Percentiles rank a stretch among this genome's conserved stretches.
Conservation (phyloP, 2,797 vertebrate genomes). For the Lutjanus campechanus region DNA sequence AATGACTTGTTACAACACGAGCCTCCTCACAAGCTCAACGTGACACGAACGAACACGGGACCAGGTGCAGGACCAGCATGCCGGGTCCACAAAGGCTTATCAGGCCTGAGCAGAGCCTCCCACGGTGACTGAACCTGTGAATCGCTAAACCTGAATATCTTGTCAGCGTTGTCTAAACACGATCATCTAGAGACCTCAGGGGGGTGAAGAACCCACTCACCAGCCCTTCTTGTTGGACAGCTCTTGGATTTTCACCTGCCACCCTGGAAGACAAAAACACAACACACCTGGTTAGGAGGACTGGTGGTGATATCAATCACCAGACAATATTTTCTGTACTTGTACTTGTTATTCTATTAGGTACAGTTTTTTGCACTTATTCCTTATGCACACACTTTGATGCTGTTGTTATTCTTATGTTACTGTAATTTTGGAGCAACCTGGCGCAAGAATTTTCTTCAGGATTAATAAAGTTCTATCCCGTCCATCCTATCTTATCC, state of each 20-base stretch:
- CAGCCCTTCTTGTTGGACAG: conserved; percentile 93
- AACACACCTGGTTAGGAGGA: not conserved
- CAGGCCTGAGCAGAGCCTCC: not conserved
- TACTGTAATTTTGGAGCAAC: no score
- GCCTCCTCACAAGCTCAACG: conserved; percentile 3
- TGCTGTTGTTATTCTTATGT: no score
- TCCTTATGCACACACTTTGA: no score
- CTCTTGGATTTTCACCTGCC: conserved; percentile 92
- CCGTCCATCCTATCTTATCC: no score
- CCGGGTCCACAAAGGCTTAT: not conserved
- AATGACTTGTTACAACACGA: conserved; percentile 64
- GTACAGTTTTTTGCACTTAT: no score
- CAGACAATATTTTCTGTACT: no score
- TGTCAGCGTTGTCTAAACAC: conserved; percentile 28
- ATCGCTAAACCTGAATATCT: conserved; percentile 22
- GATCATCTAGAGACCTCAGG: not conserved
- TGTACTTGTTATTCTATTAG: no score
- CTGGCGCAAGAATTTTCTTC: no score
- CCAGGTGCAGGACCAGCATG: conserved; percentile 31
- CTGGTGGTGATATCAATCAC: no score
- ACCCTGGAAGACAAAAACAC: conserved; percentile 79
- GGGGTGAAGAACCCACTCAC: conserved; percentile 82
- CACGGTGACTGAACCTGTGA: not conserved
- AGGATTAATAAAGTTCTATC: no score
- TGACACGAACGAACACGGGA: not conserved